Percentiles rank a stretch among this genome's conserved stretches.
Conservation (phyloP, 2,888 invertebrate species). For the Dendrolimus houi region DNA sequence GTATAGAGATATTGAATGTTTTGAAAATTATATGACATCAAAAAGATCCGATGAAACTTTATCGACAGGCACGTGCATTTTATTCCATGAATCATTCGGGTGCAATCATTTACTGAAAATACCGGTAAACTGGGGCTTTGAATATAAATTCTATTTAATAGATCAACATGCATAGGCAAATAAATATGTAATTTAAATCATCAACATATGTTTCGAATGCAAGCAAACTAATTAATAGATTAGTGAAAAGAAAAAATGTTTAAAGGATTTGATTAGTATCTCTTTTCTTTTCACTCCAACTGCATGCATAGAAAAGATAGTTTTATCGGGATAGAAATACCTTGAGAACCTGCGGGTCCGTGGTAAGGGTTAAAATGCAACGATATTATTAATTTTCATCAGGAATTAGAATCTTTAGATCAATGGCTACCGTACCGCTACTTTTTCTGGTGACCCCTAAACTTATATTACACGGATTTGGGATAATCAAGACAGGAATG, state of each 20-base stretch:
- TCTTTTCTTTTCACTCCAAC: constrained; percentile 35
- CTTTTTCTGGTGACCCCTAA: constrained; percentile 62
- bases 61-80: constrained; percentile 43
- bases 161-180: constrained; percentile 45
- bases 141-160: constrained; percentile 22
- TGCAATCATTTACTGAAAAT: not conserved
- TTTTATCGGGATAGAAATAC: constrained; percentile 73
- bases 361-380: constrained; percentile 73
- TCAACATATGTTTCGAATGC: constrained; percentile 28
- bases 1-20: constrained; percentile 1
- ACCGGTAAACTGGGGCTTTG: too few species aligned
- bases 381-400: constrained; percentile 66
- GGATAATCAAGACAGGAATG: constrained; percentile 43
- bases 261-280: not conserved
- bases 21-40: constrained; percentile 29
- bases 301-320: constrained; percentile 67
- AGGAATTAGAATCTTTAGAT: constrained; percentile 33
- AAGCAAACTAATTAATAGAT: constrained; percentile 45
- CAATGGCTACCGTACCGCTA: constrained; percentile 38
- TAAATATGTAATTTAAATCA: constrained; percentile 17
- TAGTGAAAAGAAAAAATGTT: constrained; percentile 31
- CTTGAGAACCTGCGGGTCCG: constrained; percentile 78
- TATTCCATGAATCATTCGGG: constrained; percentile 16
- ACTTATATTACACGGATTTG: constrained; percentile 25
- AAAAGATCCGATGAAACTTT: constrained; percentile 37